phyloP scores from a whole-genome alignment of 2,113 vertebrate species.

The Upupa epops region DNA sequence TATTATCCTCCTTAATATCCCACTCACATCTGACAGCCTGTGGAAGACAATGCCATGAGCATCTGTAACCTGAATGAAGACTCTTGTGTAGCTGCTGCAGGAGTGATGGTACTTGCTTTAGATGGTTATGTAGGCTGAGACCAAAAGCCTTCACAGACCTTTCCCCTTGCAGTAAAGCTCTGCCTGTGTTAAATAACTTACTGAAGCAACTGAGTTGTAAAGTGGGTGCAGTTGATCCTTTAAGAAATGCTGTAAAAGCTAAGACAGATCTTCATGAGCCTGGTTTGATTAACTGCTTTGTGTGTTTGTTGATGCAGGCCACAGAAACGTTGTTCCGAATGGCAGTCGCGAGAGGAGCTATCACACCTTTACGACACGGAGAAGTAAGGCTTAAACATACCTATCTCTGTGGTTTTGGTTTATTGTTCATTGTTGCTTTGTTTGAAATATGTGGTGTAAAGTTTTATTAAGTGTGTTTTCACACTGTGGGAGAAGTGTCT shows the following conservation, averaged over 20 bases:
- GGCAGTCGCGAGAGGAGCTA: slow-evolving; percentile 81
- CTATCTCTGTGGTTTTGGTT: background rate
- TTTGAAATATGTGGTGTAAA: background rate
- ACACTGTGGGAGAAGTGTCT: background rate
- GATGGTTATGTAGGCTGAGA: background rate
- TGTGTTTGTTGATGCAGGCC: slow-evolving; percentile 69
- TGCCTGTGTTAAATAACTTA: background rate
- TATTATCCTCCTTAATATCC: background rate
- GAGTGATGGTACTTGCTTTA: fast-evolving
- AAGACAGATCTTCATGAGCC: background rate
- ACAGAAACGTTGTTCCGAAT: slow-evolving; percentile 84
- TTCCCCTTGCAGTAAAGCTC: background rate
- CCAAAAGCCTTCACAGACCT: background rate
- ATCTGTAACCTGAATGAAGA: background rate
- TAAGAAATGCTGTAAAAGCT: background rate
- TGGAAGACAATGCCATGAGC: background rate
- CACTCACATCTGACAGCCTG: background rate
- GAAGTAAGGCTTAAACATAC: slow-evolving; percentile 75
- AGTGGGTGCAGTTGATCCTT: background rate
- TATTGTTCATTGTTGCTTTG: too few relatives aligned
- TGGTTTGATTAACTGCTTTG: background rate
- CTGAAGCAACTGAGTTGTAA: background rate
- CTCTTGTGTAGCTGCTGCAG: background rate
- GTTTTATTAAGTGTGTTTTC: background rate
- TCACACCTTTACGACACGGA: slow-evolving; percentile 82